Conservation (phyloP, 2,888 invertebrate species). For the Zele albiditarsus region DNA sequence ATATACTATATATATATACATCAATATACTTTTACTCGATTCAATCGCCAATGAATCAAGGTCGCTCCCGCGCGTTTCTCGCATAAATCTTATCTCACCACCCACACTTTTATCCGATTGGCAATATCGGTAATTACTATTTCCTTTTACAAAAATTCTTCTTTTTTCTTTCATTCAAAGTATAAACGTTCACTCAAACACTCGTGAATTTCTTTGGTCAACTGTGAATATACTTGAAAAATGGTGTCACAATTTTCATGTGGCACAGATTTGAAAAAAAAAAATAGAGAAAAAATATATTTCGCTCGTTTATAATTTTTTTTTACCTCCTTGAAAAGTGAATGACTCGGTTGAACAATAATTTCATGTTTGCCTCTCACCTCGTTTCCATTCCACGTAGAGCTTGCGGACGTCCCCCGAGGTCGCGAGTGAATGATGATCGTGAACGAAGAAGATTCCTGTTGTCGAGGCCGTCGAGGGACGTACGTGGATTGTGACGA, state of each 20-base stretch:
- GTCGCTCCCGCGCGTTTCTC: slow-evolving; percentile 25
- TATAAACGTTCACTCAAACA: neutral
- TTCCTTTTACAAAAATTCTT: neutral
- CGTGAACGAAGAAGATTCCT: slow-evolving; percentile 36
- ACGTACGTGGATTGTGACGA: slow-evolving; percentile 48
- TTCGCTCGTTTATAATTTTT: slow-evolving; percentile 7
- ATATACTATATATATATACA: neutral
- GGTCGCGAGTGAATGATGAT: slow-evolving; percentile 36
- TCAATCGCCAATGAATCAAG: slow-evolving; percentile 37
- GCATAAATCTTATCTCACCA: slow-evolving; percentile 3
- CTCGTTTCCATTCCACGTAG: slow-evolving; percentile 66
- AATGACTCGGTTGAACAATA: neutral
- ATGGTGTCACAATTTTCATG: too few species aligned
- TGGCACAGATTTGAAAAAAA: too few species aligned
- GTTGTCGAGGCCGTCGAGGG: slow-evolving; percentile 37
- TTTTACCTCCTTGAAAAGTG: neutral
- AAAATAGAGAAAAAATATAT: too few species aligned
- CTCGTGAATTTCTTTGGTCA: too few species aligned
- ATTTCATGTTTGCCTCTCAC: slow-evolving; percentile 49
- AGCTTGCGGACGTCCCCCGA: slow-evolving; percentile 47
- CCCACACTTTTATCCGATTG: neutral
- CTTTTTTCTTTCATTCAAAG: neutral
- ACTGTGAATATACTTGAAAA: too few species aligned
- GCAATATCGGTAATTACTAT: slow-evolving; percentile 22
- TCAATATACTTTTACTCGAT: slow-evolving; percentile 15